phyloP scores from a whole-genome alignment of 2,888 invertebrate genomes.

The Hypomecis atomaria region DNA sequence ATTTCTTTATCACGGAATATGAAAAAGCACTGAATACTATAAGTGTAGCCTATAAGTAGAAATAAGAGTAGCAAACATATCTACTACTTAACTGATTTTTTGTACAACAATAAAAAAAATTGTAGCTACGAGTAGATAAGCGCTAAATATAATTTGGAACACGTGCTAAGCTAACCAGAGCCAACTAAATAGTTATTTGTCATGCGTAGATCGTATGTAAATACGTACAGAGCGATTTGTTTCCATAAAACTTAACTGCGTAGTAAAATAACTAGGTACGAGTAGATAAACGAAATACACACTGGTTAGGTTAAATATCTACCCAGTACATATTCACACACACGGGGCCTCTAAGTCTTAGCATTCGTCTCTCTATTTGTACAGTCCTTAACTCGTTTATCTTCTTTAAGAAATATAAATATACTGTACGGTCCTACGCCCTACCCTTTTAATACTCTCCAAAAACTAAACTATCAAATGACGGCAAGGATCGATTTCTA shows the following conservation, averaged over 20 bases:
- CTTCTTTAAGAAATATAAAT: constrained; percentile 17
- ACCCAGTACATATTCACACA: neutral
- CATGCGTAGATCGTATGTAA: neutral
- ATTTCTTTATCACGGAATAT: too few relatives aligned
- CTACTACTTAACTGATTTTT: too few relatives aligned
- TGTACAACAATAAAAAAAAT: too few relatives aligned
- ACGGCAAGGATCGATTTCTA: constrained; percentile 59
- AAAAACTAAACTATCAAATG: constrained; percentile 51
- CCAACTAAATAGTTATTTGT: neutral
- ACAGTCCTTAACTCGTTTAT: constrained; percentile 5
- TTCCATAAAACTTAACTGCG: constrained; percentile 8
- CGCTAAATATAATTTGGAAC: neutral
- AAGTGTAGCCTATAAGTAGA: too few relatives aligned
- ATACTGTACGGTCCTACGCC: constrained; percentile 5
- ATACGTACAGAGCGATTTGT: neutral
- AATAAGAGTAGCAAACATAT: too few relatives aligned
- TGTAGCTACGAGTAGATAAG: neutral
- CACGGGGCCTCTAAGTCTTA: neutral
- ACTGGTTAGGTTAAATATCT: neutral
- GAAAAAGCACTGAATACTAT: too few relatives aligned
- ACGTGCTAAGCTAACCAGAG: neutral
- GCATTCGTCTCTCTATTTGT: constrained; percentile 11
- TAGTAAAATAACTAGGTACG: constrained; percentile 4
- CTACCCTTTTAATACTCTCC: constrained; percentile 20
- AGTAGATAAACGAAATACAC: neutral